Conservation (phyloP, 2,888 invertebrate species). For the Lithophane socia region DNA sequence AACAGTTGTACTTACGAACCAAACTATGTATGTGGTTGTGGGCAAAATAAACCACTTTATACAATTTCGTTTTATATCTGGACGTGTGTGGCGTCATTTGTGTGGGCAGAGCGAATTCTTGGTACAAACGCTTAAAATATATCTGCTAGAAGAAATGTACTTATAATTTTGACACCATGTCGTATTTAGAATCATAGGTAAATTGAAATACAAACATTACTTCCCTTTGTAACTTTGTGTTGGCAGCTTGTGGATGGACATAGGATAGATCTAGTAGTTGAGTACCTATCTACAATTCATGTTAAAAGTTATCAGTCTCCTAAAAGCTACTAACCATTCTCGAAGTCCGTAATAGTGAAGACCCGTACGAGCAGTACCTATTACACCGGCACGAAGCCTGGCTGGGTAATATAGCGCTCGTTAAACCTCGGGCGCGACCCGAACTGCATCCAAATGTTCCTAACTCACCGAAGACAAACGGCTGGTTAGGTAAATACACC, state of each 20-base stretch:
- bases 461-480: slow-evolving; percentile 28
- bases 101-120: neutral
- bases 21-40: neutral
- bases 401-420: slow-evolving; percentile 49
- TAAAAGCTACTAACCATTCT: slow-evolving; percentile 25
- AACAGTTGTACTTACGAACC: slow-evolving; percentile 1
- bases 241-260: no score
- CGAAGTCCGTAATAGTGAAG: slow-evolving; percentile 26
- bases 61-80: neutral
- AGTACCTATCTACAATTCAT: neutral
- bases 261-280: neutral
- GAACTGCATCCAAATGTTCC: slow-evolving; percentile 53
- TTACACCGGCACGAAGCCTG: slow-evolving; percentile 8
- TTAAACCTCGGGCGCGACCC: slow-evolving; percentile 49
- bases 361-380: slow-evolving; percentile 10
- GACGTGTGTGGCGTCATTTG: neutral
- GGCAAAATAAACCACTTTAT: neutral
- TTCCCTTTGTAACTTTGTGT: neutral
- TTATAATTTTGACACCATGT: neutral
- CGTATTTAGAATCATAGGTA: neutral
- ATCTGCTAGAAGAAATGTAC: neutral
- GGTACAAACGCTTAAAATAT: neutral
- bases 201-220: no score
- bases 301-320: slow-evolving; percentile 8
- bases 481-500: slow-evolving; percentile 15